A percentile compares a stretch with the other conserved stretches of the same genome.
Evolutionary conservation across 2,113 vertebrate species (phyloP).

Genomic region (Indicator indicator): DNA sequence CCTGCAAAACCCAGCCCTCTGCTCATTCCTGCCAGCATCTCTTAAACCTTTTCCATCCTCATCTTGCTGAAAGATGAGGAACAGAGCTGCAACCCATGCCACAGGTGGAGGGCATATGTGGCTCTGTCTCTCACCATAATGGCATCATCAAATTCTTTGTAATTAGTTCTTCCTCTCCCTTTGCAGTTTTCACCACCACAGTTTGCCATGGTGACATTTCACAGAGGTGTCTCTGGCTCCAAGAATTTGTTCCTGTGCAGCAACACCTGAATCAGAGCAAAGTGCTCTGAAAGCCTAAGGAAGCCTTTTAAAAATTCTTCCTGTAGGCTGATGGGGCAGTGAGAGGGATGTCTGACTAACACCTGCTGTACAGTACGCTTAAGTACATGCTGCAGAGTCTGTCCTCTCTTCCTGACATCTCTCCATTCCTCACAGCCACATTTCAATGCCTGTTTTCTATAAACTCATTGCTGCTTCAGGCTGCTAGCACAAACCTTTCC

Average conservation of each 20-base stretch:
- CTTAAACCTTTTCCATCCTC: not conserved
- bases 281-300: not conserved
- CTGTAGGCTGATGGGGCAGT: not conserved
- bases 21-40: not conserved
- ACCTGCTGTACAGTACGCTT: not conserved
- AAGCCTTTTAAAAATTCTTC: not conserved
- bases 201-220: not conserved
- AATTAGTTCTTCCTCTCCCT: not conserved
- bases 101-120: not conserved
- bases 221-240: not conserved
- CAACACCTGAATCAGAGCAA: not conserved
- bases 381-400: not conserved
- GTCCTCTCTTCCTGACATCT: not conserved
- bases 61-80: not conserved
- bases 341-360: not conserved
- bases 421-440: not conserved
- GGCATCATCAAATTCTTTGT: not conserved
- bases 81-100: not conserved
- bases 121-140: not conserved
- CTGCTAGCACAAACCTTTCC: not conserved
- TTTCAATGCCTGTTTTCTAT: not conserved
- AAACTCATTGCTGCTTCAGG: not conserved
- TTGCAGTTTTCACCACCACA: not conserved
- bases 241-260: not conserved
- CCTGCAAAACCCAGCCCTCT: not conserved